Evolutionary conservation across 2,113 vertebrate species (phyloP), one percentile per base, ranked within the genome.

Genomic region (Bubalus kerabau): DNA sequence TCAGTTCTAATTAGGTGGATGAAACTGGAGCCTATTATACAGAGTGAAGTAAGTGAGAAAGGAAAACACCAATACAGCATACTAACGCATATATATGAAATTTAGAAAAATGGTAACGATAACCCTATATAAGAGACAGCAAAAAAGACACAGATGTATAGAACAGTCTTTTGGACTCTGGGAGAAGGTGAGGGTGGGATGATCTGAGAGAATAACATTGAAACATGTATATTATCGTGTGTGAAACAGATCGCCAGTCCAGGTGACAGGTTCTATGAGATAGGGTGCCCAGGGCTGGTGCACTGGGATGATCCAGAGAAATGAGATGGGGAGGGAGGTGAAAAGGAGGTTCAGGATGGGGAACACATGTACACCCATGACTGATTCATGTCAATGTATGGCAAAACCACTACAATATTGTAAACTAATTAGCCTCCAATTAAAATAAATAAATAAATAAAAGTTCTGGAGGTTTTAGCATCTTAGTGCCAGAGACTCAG

Each of bases 271-370:
- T 62, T 32, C 14, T 62, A 71, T 40, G 67, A 71, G 19, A 71
- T 9, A 71, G n/a, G 5, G 19, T 71, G 17, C 19, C 10, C n/a
- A 40, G n/a, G 64, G 9, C 2, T 23, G n/a, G n/a, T 71, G n/a
- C 2, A 71, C 19, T 40, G 67, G 10, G 19, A 71, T 40, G n/a
- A 71, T n/a, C n/a, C n/a, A 40, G n/a, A 71, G 1, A 17, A n/a
- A 71, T 71, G 8, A 5, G 17, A 71, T 71, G 17, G n/a, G n/a
- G 17, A 36, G 67, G 67, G 10, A 40, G 67, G 67, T 40, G 17
- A 1, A n/a, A 71, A 21, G 10, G 5, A 2, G 1, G 4, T 12
- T 40, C 67, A 23, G 1, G 9, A 23, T 36, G 7, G 19, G 10
- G 19, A 40, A 71, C 19, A 71, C n/a, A 36, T 36, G 5, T 36